Evolutionary conservation across 2,888 invertebrate species (phyloP).

Genomic region (Antheraea assamensis): DNA sequence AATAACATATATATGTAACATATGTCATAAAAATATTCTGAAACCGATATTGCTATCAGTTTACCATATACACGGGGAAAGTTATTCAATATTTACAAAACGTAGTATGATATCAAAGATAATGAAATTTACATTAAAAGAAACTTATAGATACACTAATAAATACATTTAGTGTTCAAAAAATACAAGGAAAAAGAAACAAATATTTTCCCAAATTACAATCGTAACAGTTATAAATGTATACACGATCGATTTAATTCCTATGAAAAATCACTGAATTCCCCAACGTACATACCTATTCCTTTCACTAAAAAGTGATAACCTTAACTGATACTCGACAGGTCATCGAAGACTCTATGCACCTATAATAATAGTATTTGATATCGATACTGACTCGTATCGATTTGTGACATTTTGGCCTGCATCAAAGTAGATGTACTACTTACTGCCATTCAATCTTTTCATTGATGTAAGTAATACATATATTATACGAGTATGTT

Average conservation of each 20-base stretch:
- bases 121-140: neutral
- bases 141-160: neutral
- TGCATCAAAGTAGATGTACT: neutral
- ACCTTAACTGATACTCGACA: neutral
- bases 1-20: neutral
- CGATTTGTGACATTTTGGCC: conserved; percentile 3
- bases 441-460: neutral
- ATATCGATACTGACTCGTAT: neutral
- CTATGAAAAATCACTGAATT: neutral
- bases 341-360: neutral
- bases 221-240: neutral
- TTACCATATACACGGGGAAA: neutral
- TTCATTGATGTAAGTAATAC: neutral
- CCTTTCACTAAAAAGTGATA: neutral
- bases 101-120: no score
- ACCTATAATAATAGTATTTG: neutral
- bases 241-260: neutral
- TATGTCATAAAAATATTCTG: no score
- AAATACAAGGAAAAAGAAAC: neutral
- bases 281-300: neutral
- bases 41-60: no score
- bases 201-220: neutral
- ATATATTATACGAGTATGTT: neutral
- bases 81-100: neutral
- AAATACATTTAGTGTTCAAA: neutral